These are phyloP conservation scores for Scaptomyza hsui DNA, from an alignment of 1,140 invertebrate species.

Conservation along the genomic window DNA sequence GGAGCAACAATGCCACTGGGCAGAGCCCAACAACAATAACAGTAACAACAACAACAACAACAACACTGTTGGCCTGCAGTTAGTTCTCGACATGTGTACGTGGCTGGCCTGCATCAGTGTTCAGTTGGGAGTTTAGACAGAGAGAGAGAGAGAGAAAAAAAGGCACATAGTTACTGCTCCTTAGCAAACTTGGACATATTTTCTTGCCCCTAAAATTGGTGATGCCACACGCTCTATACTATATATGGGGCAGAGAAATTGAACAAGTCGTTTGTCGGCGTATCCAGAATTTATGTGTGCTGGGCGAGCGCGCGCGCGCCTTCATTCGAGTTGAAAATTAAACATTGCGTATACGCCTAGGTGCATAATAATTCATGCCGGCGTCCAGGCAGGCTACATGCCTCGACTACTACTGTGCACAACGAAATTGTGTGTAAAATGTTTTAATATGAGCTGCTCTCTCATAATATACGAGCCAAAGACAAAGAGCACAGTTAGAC, in stretches of 20 bases:
- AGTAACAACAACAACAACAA: conserved; percentile 26
- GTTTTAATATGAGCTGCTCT: conserved; percentile 81
- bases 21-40: conserved; percentile 24
- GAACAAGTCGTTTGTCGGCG: conserved; percentile 80
- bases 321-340: conserved; percentile 75
- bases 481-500: conserved; percentile 32
- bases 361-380: conserved; percentile 79
- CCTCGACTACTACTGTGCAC: conserved; percentile 39
- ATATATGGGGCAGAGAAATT: conserved; percentile 57
- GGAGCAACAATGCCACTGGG: conserved; percentile 48
- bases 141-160: not conserved
- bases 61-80: conserved; percentile 52
- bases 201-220: conserved; percentile 32
- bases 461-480: conserved; percentile 74
- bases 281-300: conserved; percentile 73
- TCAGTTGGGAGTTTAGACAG: conserved; percentile 22
- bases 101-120: conserved; percentile 63
- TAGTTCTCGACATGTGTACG: conserved; percentile 80
- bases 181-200: conserved; percentile 48
- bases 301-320: conserved; percentile 37
- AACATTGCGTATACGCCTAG: conserved; percentile 83
- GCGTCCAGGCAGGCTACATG: conserved; percentile 38
- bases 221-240: not conserved
- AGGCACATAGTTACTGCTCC: conserved; percentile 34
- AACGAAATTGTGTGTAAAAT: conserved; percentile 81